Base-by-base conservation (phyloP, 1,140 invertebrate species). In the Prorops nasuta region DNA sequence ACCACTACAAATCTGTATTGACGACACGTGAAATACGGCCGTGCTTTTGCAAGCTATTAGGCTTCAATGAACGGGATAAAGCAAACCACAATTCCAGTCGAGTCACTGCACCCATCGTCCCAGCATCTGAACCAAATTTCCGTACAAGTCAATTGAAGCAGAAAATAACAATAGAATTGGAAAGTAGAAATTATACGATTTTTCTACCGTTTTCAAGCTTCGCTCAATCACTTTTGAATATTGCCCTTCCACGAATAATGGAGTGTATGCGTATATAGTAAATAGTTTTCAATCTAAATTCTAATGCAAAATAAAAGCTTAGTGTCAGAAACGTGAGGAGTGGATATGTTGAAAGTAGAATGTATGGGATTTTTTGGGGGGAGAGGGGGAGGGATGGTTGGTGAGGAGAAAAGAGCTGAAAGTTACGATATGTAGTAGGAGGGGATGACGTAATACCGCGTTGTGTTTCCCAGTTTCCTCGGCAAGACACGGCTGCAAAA, bases 1-100 rank as follows among this genome's bases (percentile, higher is more conserved):
- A 36, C 37, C 32, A 20, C 38, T 42, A 32, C 38, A 45, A 31
- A n/a, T n/a, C 48, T 21, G 43, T 51, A 59, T 54, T 34, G 39
- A 10, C 32, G 40, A 47, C 50, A 28, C 36, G 20, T 53, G 24
- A 47, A 32, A 45, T 46, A 41, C 36, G 37, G 53, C 37, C 40
- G 28, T 36, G 51, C 52, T 48, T 52, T 46, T 41, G 40, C 49
- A 43, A 59, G 36, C 61, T 57, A 64, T 64, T 64, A 63, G 47
- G 37, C 44, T 44, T 44, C 45, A 51, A 54, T 49, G 44, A 59
- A 51, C 49, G 36, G 38, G 56, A 56, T 56, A 56, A 51, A 54
- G 51, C 45, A 44, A 44, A 15, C 22, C 17, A 34, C 52, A 46
- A 60, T 60, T 28, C 47, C 51, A 15, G n/a, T n/a, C n/a, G n/a